Conservation (phyloP, 1,140 invertebrate genomes). For the Camponotus floridanus region DNA sequence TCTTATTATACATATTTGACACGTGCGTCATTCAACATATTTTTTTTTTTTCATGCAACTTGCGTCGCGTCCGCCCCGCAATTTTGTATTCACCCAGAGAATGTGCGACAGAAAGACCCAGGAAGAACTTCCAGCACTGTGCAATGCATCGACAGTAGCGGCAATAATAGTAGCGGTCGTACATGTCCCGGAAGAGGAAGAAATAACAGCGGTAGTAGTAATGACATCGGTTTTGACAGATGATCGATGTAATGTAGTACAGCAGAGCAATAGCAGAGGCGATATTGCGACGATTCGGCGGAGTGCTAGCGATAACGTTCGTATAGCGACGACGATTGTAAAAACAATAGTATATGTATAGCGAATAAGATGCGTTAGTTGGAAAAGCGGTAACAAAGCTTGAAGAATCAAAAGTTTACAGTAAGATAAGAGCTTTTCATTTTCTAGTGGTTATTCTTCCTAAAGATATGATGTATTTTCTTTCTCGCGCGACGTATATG, state of each 20-base stretch:
- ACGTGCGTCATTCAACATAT: neutral
- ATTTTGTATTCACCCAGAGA: constrained; percentile 34
- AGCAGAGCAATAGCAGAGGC: constrained; percentile 47
- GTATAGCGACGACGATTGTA: neutral
- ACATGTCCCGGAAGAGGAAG: neutral
- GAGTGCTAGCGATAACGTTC: constrained; percentile 15
- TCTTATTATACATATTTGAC: constrained; percentile 48
- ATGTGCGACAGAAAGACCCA: constrained; percentile 12
- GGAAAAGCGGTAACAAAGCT: constrained; percentile 13
- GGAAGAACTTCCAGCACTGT: constrained; percentile 32
- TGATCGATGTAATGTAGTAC: constrained; percentile 16
- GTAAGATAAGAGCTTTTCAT: constrained; percentile 13
- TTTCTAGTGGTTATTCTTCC: constrained; percentile 23
- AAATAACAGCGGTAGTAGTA: constrained; percentile 36
- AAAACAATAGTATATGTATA: constrained; percentile 18
- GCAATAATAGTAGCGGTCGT: constrained; percentile 24
- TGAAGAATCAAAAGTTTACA: constrained; percentile 24
- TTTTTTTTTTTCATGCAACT: constrained; percentile 36
- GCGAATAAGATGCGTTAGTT: constrained; percentile 30
- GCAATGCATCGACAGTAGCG: constrained; percentile 33
- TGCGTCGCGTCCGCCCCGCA: constrained; percentile 27
- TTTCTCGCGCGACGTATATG: constrained; percentile 1
- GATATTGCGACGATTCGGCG: constrained; percentile 46
- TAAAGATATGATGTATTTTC: constrained; percentile 33
- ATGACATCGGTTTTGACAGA: constrained; percentile 42